These are phyloP conservation scores for Trematomus bernacchii DNA, from an alignment of 2,797 vertebrate species.

Conservation along the genomic window DNA sequence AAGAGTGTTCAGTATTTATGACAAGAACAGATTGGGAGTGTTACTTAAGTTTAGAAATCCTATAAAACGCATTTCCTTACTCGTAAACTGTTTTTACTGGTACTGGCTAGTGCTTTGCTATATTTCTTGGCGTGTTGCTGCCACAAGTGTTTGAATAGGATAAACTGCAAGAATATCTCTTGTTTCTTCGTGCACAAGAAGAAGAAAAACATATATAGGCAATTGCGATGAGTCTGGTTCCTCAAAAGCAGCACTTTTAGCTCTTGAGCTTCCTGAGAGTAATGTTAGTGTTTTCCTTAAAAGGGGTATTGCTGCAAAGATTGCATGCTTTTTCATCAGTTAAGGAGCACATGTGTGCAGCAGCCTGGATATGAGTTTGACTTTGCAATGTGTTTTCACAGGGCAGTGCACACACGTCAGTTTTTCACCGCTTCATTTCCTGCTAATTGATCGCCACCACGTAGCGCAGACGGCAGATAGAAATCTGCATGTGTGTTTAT, in stretches of 20 bases:
- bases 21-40: background rate
- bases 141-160: background rate
- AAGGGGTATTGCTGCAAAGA: background rate
- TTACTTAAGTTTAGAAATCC: background rate
- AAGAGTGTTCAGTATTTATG: background rate
- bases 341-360: constrained; percentile 1
- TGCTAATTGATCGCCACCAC: constrained; percentile 64
- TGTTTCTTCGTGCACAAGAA: background rate
- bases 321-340: constrained; percentile 4
- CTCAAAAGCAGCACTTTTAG: background rate
- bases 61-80: background rate
- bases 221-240: background rate
- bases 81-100: background rate
- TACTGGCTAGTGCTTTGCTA: background rate
- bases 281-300: constrained; percentile 13
- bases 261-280: constrained; percentile 9
- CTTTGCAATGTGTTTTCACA: constrained; percentile 42
- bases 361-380: constrained; percentile 6
- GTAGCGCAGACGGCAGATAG: constrained; percentile 57
- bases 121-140: background rate
- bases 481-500: constrained; percentile 48
- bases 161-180: background rate
- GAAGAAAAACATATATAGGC: too few relatives aligned
- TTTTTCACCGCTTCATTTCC: constrained; percentile 72
- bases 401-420: constrained; percentile 41